Evolutionary conservation across 2,888 invertebrate genomes (phyloP).

Genomic region (Synergus japonicus): DNA sequence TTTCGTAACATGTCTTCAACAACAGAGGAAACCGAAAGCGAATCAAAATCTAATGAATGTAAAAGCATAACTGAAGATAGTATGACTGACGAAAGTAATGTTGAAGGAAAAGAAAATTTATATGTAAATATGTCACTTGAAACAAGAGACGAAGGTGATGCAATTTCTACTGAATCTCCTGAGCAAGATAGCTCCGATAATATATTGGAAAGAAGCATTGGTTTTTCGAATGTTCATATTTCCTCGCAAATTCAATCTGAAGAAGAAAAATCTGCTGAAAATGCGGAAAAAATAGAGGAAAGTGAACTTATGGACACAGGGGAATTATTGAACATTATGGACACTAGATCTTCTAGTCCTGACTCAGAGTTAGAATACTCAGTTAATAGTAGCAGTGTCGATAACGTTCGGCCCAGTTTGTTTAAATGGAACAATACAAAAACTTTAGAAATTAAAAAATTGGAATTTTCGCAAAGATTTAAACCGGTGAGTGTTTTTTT

Average conservation of each 20-base stretch:
- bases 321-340: constrained; percentile 6
- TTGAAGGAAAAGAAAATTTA: constrained; percentile 50
- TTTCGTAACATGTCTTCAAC: constrained; percentile 57
- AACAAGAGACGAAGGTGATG: constrained; percentile 22
- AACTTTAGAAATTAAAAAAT: constrained; percentile 31
- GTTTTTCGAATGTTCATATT: constrained; percentile 25
- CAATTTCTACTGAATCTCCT: constrained; percentile 13
- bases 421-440: constrained; percentile 59
- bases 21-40: constrained; percentile 27
- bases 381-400: constrained; percentile 20
- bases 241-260: not conserved
- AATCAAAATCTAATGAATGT: not conserved
- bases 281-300: not conserved
- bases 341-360: constrained; percentile 34
- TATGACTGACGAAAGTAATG: constrained; percentile 45
- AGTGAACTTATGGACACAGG: constrained; percentile 11
- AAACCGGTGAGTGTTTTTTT: constrained; percentile 7
- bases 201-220: constrained; percentile 35
- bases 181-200: constrained; percentile 10
- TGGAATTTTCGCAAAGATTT: not conserved
- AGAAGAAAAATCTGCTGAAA: constrained; percentile 1
- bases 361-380: constrained; percentile 47
- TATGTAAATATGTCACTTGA: constrained; percentile 46
- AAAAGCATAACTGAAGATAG: constrained; percentile 43
- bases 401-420: constrained; percentile 45